These are phyloP conservation scores for Hirundichthys speculiger DNA, from an alignment of 2,113 vertebrate species.

Conservation along the genomic window DNA sequence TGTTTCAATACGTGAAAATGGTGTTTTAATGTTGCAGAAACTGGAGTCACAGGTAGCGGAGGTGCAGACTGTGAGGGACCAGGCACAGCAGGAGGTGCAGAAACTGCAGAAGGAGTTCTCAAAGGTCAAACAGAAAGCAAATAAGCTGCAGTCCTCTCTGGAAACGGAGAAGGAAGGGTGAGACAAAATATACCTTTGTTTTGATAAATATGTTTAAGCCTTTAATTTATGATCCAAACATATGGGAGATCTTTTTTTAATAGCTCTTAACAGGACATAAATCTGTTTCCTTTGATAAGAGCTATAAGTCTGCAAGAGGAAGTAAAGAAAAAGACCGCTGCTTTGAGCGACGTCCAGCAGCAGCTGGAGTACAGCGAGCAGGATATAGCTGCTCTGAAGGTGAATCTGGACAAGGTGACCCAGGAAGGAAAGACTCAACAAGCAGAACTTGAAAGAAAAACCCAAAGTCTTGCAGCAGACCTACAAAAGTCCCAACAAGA, in stretches of 20 bases:
- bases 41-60: constrained; percentile 86
- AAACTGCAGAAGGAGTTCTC: constrained; percentile 82
- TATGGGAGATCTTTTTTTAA: not conserved
- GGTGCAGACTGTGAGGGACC: constrained; percentile 82
- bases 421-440: constrained; percentile 81
- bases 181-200: constrained; percentile 41
- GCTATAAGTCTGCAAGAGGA: constrained; percentile 81
- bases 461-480: constrained; percentile 76
- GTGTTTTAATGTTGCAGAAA: constrained; percentile 82
- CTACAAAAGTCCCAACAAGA: constrained; percentile 84
- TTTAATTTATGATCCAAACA: no score
- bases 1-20: not conserved
- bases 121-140: constrained; percentile 81
- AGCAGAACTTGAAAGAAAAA: constrained; percentile 82
- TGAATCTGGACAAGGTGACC: constrained; percentile 82
- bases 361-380: constrained; percentile 81
- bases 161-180: constrained; percentile 88
- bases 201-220: no score
- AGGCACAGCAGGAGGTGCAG: constrained; percentile 83
- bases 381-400: constrained; percentile 81
- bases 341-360: constrained; percentile 81
- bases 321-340: constrained; percentile 85
- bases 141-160: constrained; percentile 85
- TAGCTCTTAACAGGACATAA: not conserved
- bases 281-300: constrained; percentile 67